These are phyloP conservation scores for Hemibagrus wyckioides DNA, from an alignment of 2,113 vertebrate species.

Conservation along the genomic window DNA sequence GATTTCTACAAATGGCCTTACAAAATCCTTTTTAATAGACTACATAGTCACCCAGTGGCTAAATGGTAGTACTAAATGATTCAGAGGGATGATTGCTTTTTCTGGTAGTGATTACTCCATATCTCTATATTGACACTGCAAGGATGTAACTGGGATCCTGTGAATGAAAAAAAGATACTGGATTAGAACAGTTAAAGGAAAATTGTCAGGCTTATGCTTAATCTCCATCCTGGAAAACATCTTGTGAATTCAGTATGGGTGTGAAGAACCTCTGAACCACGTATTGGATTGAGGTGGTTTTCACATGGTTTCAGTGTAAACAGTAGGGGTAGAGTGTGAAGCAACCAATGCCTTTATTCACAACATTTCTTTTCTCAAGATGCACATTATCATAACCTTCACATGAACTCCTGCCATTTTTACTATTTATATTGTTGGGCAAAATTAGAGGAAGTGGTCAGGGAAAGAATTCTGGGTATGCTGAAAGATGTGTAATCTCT, in stretches of 20 bases:
- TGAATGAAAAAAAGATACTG: not conserved
- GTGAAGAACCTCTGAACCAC: not conserved
- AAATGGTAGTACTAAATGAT: not conserved
- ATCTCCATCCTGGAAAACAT: not conserved
- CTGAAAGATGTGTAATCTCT: not conserved
- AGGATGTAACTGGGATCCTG: not conserved
- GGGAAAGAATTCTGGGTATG: not conserved
- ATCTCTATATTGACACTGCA: not conserved
- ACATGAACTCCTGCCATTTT: not conserved
- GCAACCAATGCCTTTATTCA: not conserved
- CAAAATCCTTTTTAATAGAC: not conserved
- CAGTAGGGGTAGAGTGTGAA: not conserved
- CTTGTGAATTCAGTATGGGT: not conserved
- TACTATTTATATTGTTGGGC: not conserved
- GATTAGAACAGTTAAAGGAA: not conserved
- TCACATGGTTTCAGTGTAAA: no score
- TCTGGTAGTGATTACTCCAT: not conserved
- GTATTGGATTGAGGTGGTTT: not conserved
- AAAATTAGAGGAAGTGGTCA: not conserved
- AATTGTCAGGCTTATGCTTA: not conserved
- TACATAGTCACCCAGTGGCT: not conserved
- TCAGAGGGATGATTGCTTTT: not conserved
- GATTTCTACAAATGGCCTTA: not conserved
- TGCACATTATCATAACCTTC: not conserved
- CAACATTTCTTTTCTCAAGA: not conserved